These are phyloP conservation scores for Siniperca knerii DNA, from an alignment of 2,113 vertebrate genomes.

Conservation along the genomic window DNA sequence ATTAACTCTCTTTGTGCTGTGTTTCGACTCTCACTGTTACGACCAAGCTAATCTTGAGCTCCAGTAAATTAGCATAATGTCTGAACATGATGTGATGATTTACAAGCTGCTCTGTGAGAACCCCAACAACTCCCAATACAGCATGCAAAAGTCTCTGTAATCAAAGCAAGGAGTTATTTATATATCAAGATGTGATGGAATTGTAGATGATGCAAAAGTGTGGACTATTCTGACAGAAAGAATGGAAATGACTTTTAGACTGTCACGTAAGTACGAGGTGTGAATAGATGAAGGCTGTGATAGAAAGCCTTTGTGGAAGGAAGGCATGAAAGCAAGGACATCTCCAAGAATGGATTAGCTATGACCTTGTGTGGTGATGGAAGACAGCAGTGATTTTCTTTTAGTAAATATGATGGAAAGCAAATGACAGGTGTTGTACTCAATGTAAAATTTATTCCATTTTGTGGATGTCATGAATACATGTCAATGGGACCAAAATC, in stretches of 20 bases:
- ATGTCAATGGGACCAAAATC: not conserved
- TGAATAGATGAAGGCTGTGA: not conserved
- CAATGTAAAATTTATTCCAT: not conserved
- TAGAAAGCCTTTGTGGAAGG: not conserved
- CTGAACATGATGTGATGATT: not conserved
- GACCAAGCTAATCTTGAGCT: not conserved
- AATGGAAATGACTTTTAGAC: not conserved
- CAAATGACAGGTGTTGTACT: not conserved
- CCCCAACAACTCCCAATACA: not conserved
- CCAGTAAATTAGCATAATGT: not conserved
- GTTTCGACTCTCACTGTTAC: not conserved
- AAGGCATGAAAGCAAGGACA: not conserved
- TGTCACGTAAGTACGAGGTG: not conserved
- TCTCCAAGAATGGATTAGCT: not conserved
- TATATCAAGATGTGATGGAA: not conserved
- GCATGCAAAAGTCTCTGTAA: not conserved
- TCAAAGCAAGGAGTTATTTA: not conserved
- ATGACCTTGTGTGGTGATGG: constrained; percentile 24
- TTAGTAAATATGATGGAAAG: not conserved
- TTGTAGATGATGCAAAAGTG: not conserved
- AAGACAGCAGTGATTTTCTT: not conserved
- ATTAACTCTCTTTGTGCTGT: not conserved
- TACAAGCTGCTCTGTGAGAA: not conserved
- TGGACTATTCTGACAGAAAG: not conserved
- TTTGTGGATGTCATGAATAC: not conserved